Conservation (phyloP, 2,797 vertebrate species). For the Coluber constrictor region DNA sequence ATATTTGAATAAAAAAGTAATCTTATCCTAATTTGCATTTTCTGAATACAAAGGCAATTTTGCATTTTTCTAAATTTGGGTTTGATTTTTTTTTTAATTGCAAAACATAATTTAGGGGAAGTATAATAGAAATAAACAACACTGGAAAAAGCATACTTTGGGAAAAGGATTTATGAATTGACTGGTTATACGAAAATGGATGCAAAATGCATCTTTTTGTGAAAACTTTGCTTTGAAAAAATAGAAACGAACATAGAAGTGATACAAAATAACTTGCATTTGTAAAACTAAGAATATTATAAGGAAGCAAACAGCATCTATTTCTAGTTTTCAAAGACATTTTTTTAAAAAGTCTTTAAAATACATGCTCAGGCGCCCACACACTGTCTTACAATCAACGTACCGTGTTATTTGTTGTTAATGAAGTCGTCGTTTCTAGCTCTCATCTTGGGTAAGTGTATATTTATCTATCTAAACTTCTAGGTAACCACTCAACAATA, state of each 20-base stretch:
- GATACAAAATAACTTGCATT: not conserved
- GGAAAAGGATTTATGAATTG: not conserved
- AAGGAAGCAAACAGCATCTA: not conserved
- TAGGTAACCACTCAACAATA: not conserved
- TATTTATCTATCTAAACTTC: not conserved
- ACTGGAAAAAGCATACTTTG: not conserved
- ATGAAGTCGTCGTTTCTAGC: not conserved
- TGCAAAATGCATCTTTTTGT: not conserved
- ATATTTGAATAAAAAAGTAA: not conserved
- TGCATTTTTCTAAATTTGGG: not conserved
- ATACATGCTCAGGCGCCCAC: not conserved
- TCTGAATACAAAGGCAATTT: not conserved
- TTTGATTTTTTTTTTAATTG: not conserved
- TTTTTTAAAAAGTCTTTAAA: not conserved
- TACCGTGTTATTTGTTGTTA: not conserved
- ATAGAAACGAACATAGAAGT: not conserved
- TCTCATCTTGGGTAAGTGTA: not conserved
- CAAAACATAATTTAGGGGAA: not conserved
- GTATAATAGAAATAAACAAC: not conserved
- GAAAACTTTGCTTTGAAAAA: not conserved
- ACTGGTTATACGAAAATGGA: not conserved
- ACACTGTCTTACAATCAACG: not conserved
- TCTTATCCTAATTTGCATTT: not conserved
- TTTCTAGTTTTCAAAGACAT: not conserved
- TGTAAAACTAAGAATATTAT: not conserved